Base-by-base conservation (phyloP, 2,797 vertebrate genomes). In the Cirrhinus molitorella region DNA sequence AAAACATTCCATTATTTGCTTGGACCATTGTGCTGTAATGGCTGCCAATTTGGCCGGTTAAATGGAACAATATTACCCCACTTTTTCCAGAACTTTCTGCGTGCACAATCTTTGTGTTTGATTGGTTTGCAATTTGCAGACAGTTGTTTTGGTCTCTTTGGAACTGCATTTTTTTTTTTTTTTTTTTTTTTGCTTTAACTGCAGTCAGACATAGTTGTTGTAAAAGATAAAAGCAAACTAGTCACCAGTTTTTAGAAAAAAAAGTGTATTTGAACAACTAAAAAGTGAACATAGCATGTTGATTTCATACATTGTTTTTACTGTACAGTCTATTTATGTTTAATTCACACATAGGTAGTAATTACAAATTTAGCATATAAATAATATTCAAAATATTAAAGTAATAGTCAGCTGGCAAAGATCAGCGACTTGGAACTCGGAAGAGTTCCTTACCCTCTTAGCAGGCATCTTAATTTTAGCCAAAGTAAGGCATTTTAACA, bases 241-340 rank as follows among this genome's bases (percentile, higher is more conserved):
- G 25, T 40, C 66, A 72, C 28, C 25, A 28, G 0, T 10, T 79
- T 87, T 87, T 89, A 91, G 88, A 89, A 92, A 90, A 90, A 57
- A 90, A 93, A 90, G 90, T 85, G 86, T 94, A 95, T 95, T 95
- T 89, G 92, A 94, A 93, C 91, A 94, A 92, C 80, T 89, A 87
- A 83, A 87, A 83, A 90, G 66, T 83, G 89, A 90, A 89, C 88
- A 89, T 86, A 90, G 87, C 88, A 89, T 88, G 89, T 87, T 93
- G 86, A 91, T 79, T 83, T 81, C 91, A 92, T 91, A 92, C 87
- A 88, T 85, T 88, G 91, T 85, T 83, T n/a, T 91, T 89, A 90
- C 91, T 93, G 90, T 93, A 93, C 93, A 94, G 86, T 86, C 88
- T 89, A 89, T 79, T 91, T 83, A 79, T 79, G 83, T 65, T 83